Base-by-base conservation (phyloP, 2,113 vertebrate genomes). In the Rutilus rutilus region DNA sequence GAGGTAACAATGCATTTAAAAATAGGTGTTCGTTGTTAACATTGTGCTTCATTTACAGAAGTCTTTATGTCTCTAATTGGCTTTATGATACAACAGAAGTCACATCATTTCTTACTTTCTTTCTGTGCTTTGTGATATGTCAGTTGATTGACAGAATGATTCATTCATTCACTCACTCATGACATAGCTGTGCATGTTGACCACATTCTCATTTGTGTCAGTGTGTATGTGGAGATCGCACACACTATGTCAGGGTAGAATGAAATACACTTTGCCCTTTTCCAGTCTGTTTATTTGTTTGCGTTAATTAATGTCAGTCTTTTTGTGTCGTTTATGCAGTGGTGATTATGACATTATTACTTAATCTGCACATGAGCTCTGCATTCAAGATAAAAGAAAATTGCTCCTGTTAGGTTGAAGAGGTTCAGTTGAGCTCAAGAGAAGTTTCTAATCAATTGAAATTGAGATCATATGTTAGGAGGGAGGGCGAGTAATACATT, bases 271-370 rank as follows among this genome's bases (percentile, higher is more conserved):
- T 60, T 39, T 15, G 21, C 23, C 45, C n/a, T 78, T 59, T 39
- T 39, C 12, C 23, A 21, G 30, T 59, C n/a, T 42, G 39, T 42
- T 17, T n/a, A 57, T 79, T 9, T 62, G 14, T 42, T 19, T 57
- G 23, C 42, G 77, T 60, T 79, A 39, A 79, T 79, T 79, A 25
- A 60, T 79, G 54, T 19, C 57, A 42, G 77, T 79, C 23, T 42
- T 42, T 42, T n/a, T 78, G 77, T 42, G 33, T 60, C 42, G 23
- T 60, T 60, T 25, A 60, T 79, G 5, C 54, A 79, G 12, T 2
- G 2, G 19, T 78, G 54, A 78, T 78, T 36, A 39, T 77, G 50
- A 36, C 75, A 77, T 57, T 78, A n/a, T 36, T 60, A 78, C 33
- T 60, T 79, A 7, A 79, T 79, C 77, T 62, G 54, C 52, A 39